phyloP scores from a whole-genome alignment of 37 sponge, comb jelly and placozoan genomes.

The Bolinopsis microptera region DNA sequence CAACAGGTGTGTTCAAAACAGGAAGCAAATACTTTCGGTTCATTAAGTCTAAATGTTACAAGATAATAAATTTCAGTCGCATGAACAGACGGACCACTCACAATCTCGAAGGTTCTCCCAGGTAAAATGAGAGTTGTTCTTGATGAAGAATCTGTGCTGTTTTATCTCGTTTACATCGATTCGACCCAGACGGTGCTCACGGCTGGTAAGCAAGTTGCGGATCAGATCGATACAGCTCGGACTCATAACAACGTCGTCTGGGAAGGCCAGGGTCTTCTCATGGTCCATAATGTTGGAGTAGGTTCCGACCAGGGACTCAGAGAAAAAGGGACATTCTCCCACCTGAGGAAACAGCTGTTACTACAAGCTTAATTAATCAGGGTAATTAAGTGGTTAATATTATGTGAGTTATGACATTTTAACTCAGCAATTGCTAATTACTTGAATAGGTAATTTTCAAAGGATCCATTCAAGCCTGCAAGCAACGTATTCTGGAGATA shows the following conservation, averaged over 20 bases:
- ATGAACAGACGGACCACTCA: constrained; percentile 3
- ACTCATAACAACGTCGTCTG: constrained; percentile 72
- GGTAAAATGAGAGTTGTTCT: constrained; percentile 73
- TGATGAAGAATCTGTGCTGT: constrained; percentile 78
- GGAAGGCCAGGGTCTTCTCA: constrained; percentile 77
- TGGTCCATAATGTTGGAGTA: constrained; percentile 97
- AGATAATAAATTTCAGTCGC: neutral
- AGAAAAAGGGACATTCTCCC: constrained; percentile 96
- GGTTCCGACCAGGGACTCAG: constrained; percentile 89
- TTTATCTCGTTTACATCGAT: constrained; percentile 76
- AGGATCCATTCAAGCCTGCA: too few relatives aligned
- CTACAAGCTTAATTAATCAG: neutral
- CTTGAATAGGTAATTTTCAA: too few relatives aligned
- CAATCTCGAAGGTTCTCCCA: constrained; percentile 78
- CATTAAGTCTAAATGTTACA: neutral
- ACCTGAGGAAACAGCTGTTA: constrained; percentile 54
- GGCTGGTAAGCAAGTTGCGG: constrained; percentile 68
- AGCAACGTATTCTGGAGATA: too few relatives aligned
- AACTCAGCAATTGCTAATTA: neutral
- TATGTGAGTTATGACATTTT: constrained; percentile 13
- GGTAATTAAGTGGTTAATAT: too few relatives aligned
- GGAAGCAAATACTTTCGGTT: neutral
- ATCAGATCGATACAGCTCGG: constrained; percentile 80
- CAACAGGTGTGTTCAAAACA: neutral
- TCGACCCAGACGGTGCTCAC: constrained; percentile 76